Conservation (phyloP, 1,140 invertebrate species). For the Neuroterus valhalla region DNA sequence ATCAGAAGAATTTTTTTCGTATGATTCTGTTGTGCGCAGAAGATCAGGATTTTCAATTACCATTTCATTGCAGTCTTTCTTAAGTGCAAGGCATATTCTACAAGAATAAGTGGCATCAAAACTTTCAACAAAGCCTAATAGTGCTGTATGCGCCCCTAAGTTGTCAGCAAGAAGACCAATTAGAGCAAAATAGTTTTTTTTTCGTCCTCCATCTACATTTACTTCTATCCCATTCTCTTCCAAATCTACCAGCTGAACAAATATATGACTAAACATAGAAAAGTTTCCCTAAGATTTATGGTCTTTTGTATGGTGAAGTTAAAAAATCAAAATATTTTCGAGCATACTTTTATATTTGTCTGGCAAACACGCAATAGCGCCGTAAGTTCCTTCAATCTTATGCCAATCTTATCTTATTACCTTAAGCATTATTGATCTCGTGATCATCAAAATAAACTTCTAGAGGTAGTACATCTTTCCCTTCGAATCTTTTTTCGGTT, state of each 20-base stretch:
- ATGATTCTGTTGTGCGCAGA: slow-evolving; percentile 43
- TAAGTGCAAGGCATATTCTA: slow-evolving; percentile 46
- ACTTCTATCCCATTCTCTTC: slow-evolving; percentile 40
- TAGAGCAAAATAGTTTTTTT: slow-evolving; percentile 46
- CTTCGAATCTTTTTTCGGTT: too few species aligned
- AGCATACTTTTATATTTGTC: slow-evolving; percentile 1
- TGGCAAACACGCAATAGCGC: neutral
- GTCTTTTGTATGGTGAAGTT: slow-evolving; percentile 43
- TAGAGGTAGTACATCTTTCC: neutral
- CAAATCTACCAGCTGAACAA: slow-evolving; percentile 38
- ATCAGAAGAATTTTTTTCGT: slow-evolving; percentile 40
- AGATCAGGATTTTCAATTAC: slow-evolving; percentile 35
- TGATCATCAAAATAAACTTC: neutral
- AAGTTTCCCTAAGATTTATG: slow-evolving; percentile 40
- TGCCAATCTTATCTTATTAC: neutral
- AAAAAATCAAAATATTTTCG: slow-evolving; percentile 47
- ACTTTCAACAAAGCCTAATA: slow-evolving; percentile 40
- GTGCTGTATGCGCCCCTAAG: slow-evolving; percentile 43
- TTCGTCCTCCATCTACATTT: slow-evolving; percentile 28
- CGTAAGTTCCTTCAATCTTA: neutral
- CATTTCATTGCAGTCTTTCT: slow-evolving; percentile 39
- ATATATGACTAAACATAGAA: slow-evolving; percentile 43
- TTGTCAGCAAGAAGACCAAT: slow-evolving; percentile 48
- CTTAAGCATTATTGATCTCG: neutral
- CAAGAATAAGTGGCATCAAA: slow-evolving; percentile 46